Conservation (phyloP, 2,113 vertebrate species). For the Propithecus coquereli region DNA sequence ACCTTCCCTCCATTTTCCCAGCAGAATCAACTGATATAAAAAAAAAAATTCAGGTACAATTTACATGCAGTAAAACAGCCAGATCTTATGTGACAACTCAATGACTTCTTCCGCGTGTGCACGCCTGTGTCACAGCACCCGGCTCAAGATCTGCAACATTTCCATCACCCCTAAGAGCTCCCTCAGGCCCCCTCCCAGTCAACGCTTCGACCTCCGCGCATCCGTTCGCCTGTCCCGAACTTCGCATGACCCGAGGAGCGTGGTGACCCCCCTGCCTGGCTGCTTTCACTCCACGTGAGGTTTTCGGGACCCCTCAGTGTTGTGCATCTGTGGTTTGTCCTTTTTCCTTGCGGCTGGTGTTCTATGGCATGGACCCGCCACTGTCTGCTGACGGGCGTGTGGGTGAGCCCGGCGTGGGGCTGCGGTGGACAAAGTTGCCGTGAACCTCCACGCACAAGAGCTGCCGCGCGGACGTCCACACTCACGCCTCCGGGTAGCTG, state of each 20-base stretch:
- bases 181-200: accelerated
- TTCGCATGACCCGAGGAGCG: accelerated
- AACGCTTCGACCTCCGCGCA: accelerated
- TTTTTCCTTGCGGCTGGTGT: accelerated
- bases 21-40: neutral
- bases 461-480: accelerated
- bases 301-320: accelerated
- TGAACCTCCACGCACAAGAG: accelerated
- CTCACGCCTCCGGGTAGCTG: accelerated
- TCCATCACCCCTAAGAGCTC: accelerated
- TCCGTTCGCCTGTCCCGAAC: neutral
- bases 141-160: accelerated
- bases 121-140: neutral
- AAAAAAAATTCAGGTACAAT: neutral
- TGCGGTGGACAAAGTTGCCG: accelerated
- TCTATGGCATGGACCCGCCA: accelerated
- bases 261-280: accelerated
- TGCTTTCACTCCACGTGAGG: accelerated
- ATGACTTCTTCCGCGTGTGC: accelerated
- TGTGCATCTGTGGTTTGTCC: accelerated
- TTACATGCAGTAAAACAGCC: accelerated
- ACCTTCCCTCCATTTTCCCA: accelerated
- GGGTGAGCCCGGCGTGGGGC: too few relatives aligned
- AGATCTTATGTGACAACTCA: accelerated
- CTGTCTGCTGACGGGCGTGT: accelerated